Percentiles rank a stretch among this genome's conserved stretches.
Conservation (phyloP, 2,888 invertebrate genomes). For the Sminthurides aquaticus region DNA sequence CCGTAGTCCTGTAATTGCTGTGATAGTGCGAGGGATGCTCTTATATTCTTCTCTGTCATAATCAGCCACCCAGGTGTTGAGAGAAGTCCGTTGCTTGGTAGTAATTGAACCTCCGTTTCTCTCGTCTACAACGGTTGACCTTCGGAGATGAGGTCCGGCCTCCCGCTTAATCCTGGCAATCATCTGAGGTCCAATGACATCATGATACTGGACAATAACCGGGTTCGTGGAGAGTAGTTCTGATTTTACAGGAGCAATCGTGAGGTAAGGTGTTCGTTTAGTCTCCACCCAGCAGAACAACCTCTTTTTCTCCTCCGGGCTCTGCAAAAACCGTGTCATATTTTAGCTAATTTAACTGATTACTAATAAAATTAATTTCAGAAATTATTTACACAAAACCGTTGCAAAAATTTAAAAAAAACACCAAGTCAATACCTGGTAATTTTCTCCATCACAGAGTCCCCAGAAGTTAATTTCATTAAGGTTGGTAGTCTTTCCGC, state of each 20-base stretch:
- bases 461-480: conserved; percentile 26
- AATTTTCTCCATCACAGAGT: conserved; percentile 21
- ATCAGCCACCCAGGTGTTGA: conserved; percentile 18
- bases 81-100: conserved; percentile 14
- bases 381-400: neutral
- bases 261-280: conserved; percentile 17
- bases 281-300: conserved; percentile 29
- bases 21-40: neutral
- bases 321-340: conserved; percentile 12
- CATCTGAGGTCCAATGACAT: conserved; percentile 19
- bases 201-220: conserved; percentile 28
- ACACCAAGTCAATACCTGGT: too few species aligned
- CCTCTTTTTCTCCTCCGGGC: conserved; percentile 1
- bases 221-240: conserved; percentile 31
- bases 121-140: conserved; percentile 18
- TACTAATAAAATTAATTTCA: neutral
- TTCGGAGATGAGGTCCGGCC: neutral
- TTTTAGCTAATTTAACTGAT: neutral
- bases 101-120: neutral
- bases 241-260: conserved; percentile 30
- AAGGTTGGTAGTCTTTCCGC: conserved; percentile 9
- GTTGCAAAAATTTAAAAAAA: neutral
- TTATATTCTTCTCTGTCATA: neutral
- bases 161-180: neutral
- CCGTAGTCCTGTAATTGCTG: conserved; percentile 13